These are phyloP conservation scores for Rhagoletis zephyria DNA, from an alignment of 1,140 invertebrate species.

Conservation along the genomic window DNA sequence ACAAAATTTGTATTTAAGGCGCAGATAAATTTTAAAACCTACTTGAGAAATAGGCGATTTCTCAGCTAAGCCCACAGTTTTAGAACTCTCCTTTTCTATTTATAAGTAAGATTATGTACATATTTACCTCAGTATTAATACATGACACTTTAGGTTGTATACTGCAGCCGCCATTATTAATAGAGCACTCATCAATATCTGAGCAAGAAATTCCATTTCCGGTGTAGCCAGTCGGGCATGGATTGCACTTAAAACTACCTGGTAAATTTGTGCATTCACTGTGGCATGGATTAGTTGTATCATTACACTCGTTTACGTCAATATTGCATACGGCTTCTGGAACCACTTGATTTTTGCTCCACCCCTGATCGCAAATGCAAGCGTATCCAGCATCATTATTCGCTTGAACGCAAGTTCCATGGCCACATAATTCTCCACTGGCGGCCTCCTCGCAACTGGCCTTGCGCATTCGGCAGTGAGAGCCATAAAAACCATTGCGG, in stretches of 20 bases:
- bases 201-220: constrained; percentile 89
- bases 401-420: constrained; percentile 85
- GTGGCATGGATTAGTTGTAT: constrained; percentile 82
- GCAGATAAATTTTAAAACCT: no score
- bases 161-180: constrained; percentile 92
- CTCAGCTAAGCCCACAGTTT: no score
- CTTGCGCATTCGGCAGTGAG: constrained; percentile 83
- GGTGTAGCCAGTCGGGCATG: constrained; percentile 87
- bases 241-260: constrained; percentile 87
- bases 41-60: no score
- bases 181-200: constrained; percentile 90
- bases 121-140: constrained; percentile 79
- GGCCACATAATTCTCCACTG: constrained; percentile 86
- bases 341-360: constrained; percentile 79
- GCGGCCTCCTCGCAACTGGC: constrained; percentile 82
- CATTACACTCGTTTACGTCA: constrained; percentile 90
- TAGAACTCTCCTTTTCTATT: no score
- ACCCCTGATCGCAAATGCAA: constrained; percentile 89
- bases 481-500: constrained; percentile 82
- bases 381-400: constrained; percentile 77
- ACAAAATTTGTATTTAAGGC: no score
- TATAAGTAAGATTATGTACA: no score
- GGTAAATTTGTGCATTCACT: constrained; percentile 88
- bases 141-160: constrained; percentile 83
- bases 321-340: constrained; percentile 77